Percentiles rank a stretch among this genome's conserved stretches.
Conservation (phyloP, 2,888 invertebrate genomes). For the Drosophila setosimentum region DNA sequence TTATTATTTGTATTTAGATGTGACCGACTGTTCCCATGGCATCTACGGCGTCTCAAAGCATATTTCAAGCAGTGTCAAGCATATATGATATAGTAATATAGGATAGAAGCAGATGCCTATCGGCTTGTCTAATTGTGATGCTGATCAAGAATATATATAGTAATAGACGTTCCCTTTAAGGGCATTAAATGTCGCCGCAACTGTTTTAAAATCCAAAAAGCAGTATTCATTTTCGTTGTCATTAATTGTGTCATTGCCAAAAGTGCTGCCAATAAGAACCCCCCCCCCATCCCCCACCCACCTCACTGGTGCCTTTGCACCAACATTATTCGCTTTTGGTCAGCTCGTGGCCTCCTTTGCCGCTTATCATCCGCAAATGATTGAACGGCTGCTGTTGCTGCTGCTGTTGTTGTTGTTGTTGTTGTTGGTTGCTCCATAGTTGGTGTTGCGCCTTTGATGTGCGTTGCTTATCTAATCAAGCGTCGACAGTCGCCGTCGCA, state of each 20-base stretch:
- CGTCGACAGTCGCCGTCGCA: constrained; percentile 32
- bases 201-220: background rate
- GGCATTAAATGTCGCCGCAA: background rate
- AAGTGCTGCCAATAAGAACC: background rate
- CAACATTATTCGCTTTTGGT: constrained; percentile 24
- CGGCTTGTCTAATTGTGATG: background rate
- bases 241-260: constrained; percentile 21
- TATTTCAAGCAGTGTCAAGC: too few species aligned
- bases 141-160: background rate
- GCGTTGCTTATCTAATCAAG: constrained; percentile 64
- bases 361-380: constrained; percentile 51
- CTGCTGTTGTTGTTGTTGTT: constrained; percentile 26
- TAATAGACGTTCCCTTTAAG: background rate
- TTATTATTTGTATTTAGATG: background rate
- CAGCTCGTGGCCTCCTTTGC: constrained; percentile 43
- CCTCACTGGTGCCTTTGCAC: background rate
- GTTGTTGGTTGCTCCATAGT: constrained; percentile 27
- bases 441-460: constrained; percentile 57
- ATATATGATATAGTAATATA: too few species aligned
- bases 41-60: too few species aligned
- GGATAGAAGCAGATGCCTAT: background rate
- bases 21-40: background rate
- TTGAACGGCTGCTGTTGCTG: constrained; percentile 54
- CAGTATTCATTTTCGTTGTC: background rate
- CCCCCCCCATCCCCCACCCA: background rate